Base-by-base conservation (phyloP, 2,888 invertebrate species). In the Xylocampa areola region DNA sequence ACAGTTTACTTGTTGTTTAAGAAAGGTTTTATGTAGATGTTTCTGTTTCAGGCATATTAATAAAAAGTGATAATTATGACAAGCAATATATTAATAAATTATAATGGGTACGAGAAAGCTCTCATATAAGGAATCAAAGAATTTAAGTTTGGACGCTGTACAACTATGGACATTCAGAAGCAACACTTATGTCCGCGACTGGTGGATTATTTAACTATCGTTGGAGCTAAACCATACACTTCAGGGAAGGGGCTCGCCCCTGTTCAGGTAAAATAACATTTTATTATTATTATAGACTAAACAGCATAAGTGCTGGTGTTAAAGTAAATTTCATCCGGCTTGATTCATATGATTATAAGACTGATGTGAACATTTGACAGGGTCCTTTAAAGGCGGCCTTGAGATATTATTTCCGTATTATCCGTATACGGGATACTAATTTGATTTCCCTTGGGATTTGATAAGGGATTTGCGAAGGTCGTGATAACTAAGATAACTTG, bases 151-250 rank as follows among this genome's bases (percentile, higher is more conserved):
- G 39, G 47, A 76, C 75, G 84, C 81, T 84, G 81, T 85, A 82
- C 79, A 80, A 88, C 53, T 74, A 94, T 94, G 94, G 94, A 94
- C 77, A 87, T 94, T 74, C 97, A 97, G 89, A 96, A 96, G 86
- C 96, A 97, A 86, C 96, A 96, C 82, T 89, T 98, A 79, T 98
- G 97, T 88, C 97, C 97, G 83, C 96, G 97, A 76, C 94, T 98
- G 84, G 97, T 97, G 93, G 99, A 99, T 95, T 99, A 99, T 93
- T 95, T 99, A 87, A 98, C 99, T 77, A 98, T 99, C 84, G 99
- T 99, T 79, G 99, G 99, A 79, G 97, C 98, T 23, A 95, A 97
- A 72, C 97, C 97, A 68, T 95, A 95, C 76, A 95, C 95, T 52
- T 94, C 94, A 52, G 94, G 94, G 47, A 95, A 94, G 86, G 88